Evolutionary conservation across 2,888 invertebrate species (phyloP).

Genomic region (Euzophera pinguis): DNA sequence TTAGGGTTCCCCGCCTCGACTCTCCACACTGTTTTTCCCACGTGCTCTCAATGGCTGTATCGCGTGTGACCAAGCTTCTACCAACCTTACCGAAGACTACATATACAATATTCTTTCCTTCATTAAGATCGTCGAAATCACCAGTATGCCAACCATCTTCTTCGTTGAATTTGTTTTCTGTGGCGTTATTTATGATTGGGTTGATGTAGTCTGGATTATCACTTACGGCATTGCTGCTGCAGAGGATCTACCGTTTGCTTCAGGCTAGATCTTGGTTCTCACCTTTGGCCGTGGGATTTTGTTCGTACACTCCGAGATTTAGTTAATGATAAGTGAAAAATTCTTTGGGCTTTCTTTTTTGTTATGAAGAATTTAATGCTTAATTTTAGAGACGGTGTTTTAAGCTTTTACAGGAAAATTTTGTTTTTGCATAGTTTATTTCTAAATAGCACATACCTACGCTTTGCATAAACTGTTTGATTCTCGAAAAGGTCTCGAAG

Average conservation of each 20-base stretch:
- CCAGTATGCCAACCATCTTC: constrained; percentile 33
- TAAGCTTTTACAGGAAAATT: too few species aligned
- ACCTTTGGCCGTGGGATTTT: constrained; percentile 73
- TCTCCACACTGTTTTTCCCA: constrained; percentile 58
- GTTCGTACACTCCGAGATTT: constrained; percentile 42
- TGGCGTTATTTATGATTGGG: constrained; percentile 37
- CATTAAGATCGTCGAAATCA: constrained; percentile 23
- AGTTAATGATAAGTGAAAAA: constrained; percentile 54
- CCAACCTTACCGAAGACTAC: constrained; percentile 39
- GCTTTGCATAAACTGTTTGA: too few species aligned
- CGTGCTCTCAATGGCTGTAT: constrained; percentile 76
- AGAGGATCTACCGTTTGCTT: constrained; percentile 75
- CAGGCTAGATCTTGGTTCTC: constrained; percentile 67
- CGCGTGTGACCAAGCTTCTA: constrained; percentile 70
- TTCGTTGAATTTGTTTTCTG: constrained; percentile 38
- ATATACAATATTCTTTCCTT: constrained; percentile 26
- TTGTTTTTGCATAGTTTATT: too few species aligned
- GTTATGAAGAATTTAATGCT: neutral
- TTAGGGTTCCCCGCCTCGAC: constrained; percentile 63
- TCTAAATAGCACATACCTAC: too few species aligned
- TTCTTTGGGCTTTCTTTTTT: constrained; percentile 8
- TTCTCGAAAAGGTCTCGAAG: too few species aligned
- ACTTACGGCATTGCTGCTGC: constrained; percentile 63
- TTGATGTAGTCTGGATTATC: constrained; percentile 39
- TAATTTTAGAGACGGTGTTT: neutral